These are phyloP conservation scores for Ornithoptera priamus DNA, from an alignment of 2,888 invertebrate species.

Conservation along the genomic window DNA sequence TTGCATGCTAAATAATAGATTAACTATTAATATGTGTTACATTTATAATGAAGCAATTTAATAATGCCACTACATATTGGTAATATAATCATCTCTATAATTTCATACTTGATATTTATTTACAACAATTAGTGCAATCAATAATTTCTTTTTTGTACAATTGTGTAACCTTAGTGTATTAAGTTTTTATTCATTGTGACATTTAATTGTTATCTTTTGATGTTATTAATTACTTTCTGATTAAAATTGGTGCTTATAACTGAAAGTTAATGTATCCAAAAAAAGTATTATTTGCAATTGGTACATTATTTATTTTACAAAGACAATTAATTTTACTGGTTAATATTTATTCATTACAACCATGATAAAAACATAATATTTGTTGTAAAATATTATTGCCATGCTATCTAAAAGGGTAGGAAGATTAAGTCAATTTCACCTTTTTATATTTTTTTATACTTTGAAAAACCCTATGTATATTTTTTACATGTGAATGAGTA, in stretches of 20 bases:
- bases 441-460: too few species aligned
- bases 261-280: conserved; percentile 31
- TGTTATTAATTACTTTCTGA: conserved; percentile 30
- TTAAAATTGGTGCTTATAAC: conserved; percentile 37
- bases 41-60: conserved; percentile 43
- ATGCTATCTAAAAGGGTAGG: too few species aligned
- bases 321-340: neutral
- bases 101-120: conserved; percentile 42
- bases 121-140: conserved; percentile 65
- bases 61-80: conserved; percentile 45
- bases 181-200: conserved; percentile 57
- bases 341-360: neutral
- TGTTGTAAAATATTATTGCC: too few species aligned
- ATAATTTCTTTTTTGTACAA: conserved; percentile 57
- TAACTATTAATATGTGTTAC: conserved; percentile 41
- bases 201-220: conserved; percentile 45
- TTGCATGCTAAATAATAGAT: conserved; percentile 49
- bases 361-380: neutral
- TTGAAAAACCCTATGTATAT: too few species aligned
- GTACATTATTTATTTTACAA: neutral
- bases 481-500: too few species aligned
- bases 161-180: conserved; percentile 43
- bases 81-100: conserved; percentile 17
- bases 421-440: too few species aligned
- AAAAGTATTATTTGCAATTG: conserved; percentile 20